Conservation (phyloP, 1,140 invertebrate species). For the Philotrypesis tridentata region DNA sequence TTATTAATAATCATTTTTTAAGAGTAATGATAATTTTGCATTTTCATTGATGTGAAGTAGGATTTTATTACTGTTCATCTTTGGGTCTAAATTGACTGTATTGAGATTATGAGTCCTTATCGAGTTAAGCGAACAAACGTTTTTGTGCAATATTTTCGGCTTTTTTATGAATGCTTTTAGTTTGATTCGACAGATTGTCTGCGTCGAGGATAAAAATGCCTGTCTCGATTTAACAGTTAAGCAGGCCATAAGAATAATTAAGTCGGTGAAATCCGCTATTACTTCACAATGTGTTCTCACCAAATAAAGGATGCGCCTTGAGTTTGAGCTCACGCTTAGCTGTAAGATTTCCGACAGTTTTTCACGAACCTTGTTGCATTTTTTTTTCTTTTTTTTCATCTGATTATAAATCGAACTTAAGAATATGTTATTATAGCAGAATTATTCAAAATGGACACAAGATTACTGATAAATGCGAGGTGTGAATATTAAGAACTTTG, state of each 20-base stretch:
- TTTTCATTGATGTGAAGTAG: not conserved
- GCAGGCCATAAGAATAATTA: not conserved
- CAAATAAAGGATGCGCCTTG: slow-evolving; percentile 16
- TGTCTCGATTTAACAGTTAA: not conserved
- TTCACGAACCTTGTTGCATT: slow-evolving; percentile 30
- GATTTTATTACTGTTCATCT: not conserved
- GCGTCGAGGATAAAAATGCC: slow-evolving; percentile 9
- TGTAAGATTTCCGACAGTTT: slow-evolving; percentile 16
- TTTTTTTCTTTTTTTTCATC: slow-evolving; percentile 23
- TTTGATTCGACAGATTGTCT: slow-evolving; percentile 9
- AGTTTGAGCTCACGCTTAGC: slow-evolving; percentile 16
- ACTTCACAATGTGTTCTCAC: slow-evolving; percentile 35
- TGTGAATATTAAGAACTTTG: slow-evolving; percentile 25
- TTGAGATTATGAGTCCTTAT: slow-evolving; percentile 24
- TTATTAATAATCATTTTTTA: not conserved
- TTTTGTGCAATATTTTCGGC: slow-evolving; percentile 37
- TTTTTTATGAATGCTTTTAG: slow-evolving; percentile 14
- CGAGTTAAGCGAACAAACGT: slow-evolving; percentile 44
- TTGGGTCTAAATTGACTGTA: not conserved
- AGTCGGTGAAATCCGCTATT: slow-evolving; percentile 11
- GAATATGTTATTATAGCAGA: slow-evolving; percentile 9
- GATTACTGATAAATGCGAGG: slow-evolving; percentile 19
- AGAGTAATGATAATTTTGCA: not conserved
- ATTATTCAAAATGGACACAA: slow-evolving; percentile 23
- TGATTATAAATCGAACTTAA: slow-evolving; percentile 31